Percentiles rank a stretch among this genome's conserved stretches.
Evolutionary conservation across 2,113 vertebrate genomes (phyloP).

Genomic region (Hylia prasina): DNA sequence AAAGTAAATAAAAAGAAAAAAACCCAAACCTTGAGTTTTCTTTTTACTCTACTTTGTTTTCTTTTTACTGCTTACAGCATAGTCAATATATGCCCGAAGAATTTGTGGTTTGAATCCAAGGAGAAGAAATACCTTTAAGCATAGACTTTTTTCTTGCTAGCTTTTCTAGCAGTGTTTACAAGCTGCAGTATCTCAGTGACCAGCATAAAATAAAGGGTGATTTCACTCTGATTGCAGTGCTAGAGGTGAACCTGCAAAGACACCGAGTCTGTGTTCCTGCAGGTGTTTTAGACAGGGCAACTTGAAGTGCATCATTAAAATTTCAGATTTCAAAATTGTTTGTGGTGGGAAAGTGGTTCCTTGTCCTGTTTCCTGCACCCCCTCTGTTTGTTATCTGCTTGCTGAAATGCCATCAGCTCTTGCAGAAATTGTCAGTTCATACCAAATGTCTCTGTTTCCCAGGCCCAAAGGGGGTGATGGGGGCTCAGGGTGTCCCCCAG

Average conservation of each 20-base stretch:
- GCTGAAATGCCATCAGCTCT: not conserved
- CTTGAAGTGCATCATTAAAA: not conserved
- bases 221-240: not conserved
- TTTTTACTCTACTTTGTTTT: not conserved
- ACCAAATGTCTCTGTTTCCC: not conserved
- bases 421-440: not conserved
- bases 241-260: not conserved
- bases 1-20: not conserved
- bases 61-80: not conserved
- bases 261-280: fast-evolving
- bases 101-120: not conserved
- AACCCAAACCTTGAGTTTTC: not conserved
- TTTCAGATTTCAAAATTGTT: not conserved
- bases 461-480: fast-evolving
- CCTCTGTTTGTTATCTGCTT: fast-evolving
- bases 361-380: not conserved
- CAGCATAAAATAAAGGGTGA: not conserved
- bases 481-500: not conserved
- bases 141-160: not conserved
- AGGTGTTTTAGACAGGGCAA: not conserved
- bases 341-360: fast-evolving
- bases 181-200: not conserved
- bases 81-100: not conserved
- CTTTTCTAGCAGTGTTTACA: not conserved
- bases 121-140: not conserved